phyloP scores from a whole-genome alignment of 2,888 invertebrate genomes.

The Drosophila conformis region DNA sequence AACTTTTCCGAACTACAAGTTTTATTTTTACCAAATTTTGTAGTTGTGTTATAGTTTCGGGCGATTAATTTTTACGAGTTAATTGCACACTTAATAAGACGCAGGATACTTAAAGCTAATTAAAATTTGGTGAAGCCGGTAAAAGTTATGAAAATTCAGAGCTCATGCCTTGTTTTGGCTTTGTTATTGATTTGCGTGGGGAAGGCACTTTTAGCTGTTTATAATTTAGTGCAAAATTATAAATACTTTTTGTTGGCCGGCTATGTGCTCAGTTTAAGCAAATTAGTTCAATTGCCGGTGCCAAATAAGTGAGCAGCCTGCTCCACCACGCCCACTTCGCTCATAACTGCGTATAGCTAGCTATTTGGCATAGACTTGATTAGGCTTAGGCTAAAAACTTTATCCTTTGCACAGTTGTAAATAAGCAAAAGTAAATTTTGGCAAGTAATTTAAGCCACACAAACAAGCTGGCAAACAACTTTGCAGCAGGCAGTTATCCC shows the following conservation, averaged over 20 bases:
- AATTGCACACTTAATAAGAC: slow-evolving; percentile 64
- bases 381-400: slow-evolving; percentile 83
- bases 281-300: slow-evolving; percentile 76
- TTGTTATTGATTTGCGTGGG: slow-evolving; percentile 62
- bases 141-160: slow-evolving; percentile 37
- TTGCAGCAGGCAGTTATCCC: slow-evolving; percentile 49
- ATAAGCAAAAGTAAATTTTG: slow-evolving; percentile 81
- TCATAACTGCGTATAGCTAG: slow-evolving; percentile 1
- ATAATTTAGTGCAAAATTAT: slow-evolving; percentile 72
- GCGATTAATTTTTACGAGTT: slow-evolving; percentile 47
- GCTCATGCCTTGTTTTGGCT: background rate
- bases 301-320: slow-evolving; percentile 41
- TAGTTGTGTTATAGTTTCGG: slow-evolving; percentile 25
- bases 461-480: slow-evolving; percentile 81
- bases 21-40: slow-evolving; percentile 4
- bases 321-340: slow-evolving; percentile 1
- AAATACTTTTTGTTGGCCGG: slow-evolving; percentile 61
- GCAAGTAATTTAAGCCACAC: slow-evolving; percentile 81
- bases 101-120: slow-evolving; percentile 65
- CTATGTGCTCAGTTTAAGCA: slow-evolving; percentile 70
- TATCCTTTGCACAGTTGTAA: slow-evolving; percentile 82
- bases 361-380: slow-evolving; percentile 77
- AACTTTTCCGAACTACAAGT: slow-evolving; percentile 2
- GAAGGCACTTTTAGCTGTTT: slow-evolving; percentile 67
- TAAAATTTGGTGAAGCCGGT: slow-evolving; percentile 46